These are phyloP conservation scores for Clavelina lepadiformis DNA, from an alignment of 23 tunicate genomes.

Conservation along the genomic window DNA sequence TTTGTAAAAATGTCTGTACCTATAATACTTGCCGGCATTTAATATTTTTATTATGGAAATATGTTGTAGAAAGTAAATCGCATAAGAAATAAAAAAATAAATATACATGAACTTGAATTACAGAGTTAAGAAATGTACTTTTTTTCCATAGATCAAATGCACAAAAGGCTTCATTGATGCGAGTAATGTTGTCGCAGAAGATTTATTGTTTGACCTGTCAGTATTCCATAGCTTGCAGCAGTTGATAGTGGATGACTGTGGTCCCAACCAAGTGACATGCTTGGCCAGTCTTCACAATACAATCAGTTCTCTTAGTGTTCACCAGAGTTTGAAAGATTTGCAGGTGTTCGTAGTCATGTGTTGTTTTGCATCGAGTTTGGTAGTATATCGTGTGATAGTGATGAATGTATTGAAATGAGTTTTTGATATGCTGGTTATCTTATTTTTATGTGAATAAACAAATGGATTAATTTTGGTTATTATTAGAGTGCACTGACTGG, in stretches of 20 bases:
- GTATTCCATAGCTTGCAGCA: constrained; percentile 19
- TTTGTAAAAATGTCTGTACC: too few species aligned
- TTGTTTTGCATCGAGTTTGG: not conserved
- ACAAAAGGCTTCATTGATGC: constrained; percentile 10
- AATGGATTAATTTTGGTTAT: not conserved
- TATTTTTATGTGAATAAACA: too few species aligned
- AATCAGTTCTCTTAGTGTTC: constrained; percentile 18
- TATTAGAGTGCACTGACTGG: constrained; percentile 14
- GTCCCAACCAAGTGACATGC: constrained; percentile 6
- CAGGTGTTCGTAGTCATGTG: constrained; percentile 8
- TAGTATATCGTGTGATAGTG: not conserved
- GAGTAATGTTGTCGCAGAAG: constrained; percentile 33
- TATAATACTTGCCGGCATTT: too few species aligned
- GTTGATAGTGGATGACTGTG: constrained; percentile 20
- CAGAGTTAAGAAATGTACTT: too few species aligned
- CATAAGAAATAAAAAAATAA: too few species aligned
- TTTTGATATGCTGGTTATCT: too few species aligned
- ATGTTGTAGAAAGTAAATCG: too few species aligned
- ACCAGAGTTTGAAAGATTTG: constrained; percentile 9
- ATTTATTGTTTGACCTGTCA: constrained; percentile 23
- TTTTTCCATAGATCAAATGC: constrained; percentile 12
- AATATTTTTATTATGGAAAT: too few species aligned
- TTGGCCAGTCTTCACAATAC: constrained; percentile 12
- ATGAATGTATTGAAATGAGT: not conserved
- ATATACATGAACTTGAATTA: too few species aligned